Percentiles rank a stretch among this genome's conserved stretches.
phyloP scores from a whole-genome alignment of 2,113 vertebrate species.

The Thamnaconus septentrionalis region DNA sequence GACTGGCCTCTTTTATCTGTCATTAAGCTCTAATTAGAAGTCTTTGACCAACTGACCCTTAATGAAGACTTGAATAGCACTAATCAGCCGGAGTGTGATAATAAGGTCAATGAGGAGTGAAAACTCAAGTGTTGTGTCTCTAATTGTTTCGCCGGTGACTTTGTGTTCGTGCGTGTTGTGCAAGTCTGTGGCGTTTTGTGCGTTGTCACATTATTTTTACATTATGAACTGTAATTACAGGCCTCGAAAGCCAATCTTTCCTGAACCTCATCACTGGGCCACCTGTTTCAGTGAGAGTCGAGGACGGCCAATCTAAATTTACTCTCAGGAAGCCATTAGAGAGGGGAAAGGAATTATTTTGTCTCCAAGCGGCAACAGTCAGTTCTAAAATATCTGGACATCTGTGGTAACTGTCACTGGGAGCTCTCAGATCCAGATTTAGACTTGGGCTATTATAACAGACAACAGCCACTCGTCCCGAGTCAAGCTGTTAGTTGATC shows the following conservation, averaged over 20 bases:
- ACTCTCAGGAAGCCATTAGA: constrained; percentile 34
- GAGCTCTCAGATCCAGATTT: constrained; percentile 25
- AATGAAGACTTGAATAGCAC: constrained; percentile 45
- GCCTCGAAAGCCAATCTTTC: constrained; percentile 11
- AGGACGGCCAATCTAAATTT: constrained; percentile 37
- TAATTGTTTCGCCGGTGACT: constrained; percentile 23
- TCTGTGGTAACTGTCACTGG: constrained; percentile 6
- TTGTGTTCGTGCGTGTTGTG: background rate
- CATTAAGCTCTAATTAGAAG: constrained; percentile 56
- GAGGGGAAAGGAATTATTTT: constrained; percentile 25
- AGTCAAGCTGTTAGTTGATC: constrained; percentile 24
- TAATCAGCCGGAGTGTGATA: constrained; percentile 51
- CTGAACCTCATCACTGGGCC: background rate
- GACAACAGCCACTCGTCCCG: constrained; percentile 21
- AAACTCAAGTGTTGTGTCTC: constrained; percentile 1
- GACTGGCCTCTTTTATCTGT: constrained; percentile 42
- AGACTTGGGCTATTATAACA: constrained; percentile 23
- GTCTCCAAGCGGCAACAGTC: constrained; percentile 22
- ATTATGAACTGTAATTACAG: background rate
- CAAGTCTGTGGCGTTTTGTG: background rate
- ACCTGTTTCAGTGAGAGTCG: constrained; percentile 9
- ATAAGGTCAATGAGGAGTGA: constrained; percentile 24
- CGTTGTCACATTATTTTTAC: background rate
- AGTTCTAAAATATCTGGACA: constrained; percentile 19
- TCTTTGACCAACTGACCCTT: constrained; percentile 52